phyloP scores from a whole-genome alignment of 2,113 vertebrate genomes.

The Mobula hypostoma region DNA sequence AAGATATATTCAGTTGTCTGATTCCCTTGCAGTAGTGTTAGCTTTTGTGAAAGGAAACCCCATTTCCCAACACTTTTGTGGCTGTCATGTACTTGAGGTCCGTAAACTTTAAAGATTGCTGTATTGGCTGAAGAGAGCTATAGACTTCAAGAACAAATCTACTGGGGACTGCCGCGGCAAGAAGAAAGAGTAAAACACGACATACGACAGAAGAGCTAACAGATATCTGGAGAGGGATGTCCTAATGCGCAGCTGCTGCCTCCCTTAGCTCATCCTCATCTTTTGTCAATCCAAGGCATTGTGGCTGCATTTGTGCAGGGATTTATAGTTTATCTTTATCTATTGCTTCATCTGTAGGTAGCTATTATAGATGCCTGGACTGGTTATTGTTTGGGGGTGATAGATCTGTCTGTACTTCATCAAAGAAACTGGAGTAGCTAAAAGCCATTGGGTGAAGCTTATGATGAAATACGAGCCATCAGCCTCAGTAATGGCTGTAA shows the following conservation, averaged over 20 bases:
- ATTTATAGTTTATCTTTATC: slow-evolving; percentile 98
- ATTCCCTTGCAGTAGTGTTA: slow-evolving; percentile 32
- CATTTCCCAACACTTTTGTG: slow-evolving; percentile 55
- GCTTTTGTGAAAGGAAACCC: slow-evolving; percentile 48
- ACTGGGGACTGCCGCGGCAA: slow-evolving; percentile 42
- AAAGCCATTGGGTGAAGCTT: slow-evolving; percentile 96
- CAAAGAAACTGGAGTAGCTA: slow-evolving; percentile 72
- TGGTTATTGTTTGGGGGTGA: slow-evolving; percentile 89
- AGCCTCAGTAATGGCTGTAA: slow-evolving; percentile 99
- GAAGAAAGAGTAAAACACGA: slow-evolving; percentile 49
- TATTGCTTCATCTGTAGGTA: slow-evolving; percentile 91
- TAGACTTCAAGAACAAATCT: slow-evolving; percentile 50
- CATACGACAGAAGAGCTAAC: slow-evolving; percentile 44
- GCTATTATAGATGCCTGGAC: slow-evolving; percentile 83
- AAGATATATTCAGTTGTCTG: background rate
- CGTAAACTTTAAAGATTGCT: slow-evolving; percentile 54
- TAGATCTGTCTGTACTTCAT: slow-evolving; percentile 87
- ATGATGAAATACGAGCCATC: slow-evolving; percentile 99
- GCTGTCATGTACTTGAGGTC: slow-evolving; percentile 53
- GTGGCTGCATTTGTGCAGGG: slow-evolving; percentile 70
- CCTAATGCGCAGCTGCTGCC: slow-evolving; percentile 46
- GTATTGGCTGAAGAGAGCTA: slow-evolving; percentile 49
- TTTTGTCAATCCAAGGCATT: slow-evolving; percentile 58
- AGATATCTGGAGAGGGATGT: slow-evolving; percentile 39
- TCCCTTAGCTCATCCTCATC: slow-evolving; percentile 54